phyloP scores from a whole-genome alignment of 2,797 vertebrate species.

The Helicolenus hilgendorfi region DNA sequence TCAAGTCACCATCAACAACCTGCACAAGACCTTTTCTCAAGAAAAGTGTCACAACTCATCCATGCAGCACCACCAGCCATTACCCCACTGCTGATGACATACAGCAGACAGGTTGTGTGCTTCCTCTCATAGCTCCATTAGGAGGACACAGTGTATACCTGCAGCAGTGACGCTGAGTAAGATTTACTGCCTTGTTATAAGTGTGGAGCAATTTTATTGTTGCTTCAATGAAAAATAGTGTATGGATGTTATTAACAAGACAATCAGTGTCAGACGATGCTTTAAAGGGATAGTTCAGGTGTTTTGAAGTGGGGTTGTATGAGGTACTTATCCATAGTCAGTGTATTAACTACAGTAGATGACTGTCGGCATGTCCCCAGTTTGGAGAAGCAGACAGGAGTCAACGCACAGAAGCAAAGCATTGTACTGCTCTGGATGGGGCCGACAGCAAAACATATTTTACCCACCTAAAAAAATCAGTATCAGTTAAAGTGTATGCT shows the following conservation, averaged over 20 bases:
- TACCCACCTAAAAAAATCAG: too few species aligned
- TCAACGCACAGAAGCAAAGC: too few species aligned
- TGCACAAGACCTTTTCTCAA: constrained; percentile 29
- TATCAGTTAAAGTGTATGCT: too few species aligned
- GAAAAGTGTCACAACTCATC: constrained; percentile 55
- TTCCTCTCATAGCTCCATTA: neutral
- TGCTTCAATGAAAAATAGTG: neutral
- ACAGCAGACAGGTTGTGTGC: neutral
- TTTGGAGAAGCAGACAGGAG: too few species aligned
- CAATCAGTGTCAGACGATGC: constrained; percentile 22
- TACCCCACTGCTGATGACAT: constrained; percentile 23
- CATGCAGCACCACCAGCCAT: constrained; percentile 4
- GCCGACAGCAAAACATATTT: too few species aligned
- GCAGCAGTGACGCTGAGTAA: neutral
- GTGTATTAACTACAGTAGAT: too few species aligned
- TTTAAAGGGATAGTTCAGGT: constrained; percentile 26
- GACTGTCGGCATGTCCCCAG: too few species aligned
- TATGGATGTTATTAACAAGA: constrained; percentile 22
- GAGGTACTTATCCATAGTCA: too few species aligned
- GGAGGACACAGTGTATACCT: neutral
- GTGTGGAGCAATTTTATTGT: neutral
- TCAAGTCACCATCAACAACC: constrained; percentile 7
- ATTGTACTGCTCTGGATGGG: too few species aligned
- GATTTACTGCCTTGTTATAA: neutral
- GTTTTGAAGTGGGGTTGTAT: too few species aligned